phyloP scores from a whole-genome alignment of 2,113 vertebrate genomes.

The Dinomys branickii region DNA sequence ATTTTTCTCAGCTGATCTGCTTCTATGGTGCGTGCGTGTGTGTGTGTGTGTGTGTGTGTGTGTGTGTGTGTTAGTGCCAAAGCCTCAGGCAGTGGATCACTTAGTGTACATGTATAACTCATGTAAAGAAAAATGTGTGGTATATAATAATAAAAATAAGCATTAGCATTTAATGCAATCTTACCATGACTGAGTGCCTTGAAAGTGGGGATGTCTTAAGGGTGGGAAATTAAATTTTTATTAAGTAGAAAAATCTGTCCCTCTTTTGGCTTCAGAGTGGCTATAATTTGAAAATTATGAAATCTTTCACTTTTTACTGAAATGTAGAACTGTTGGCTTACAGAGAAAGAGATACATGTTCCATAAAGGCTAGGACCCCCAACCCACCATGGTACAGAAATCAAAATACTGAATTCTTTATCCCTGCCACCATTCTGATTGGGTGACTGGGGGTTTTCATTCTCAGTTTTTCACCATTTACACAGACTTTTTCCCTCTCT shows the following conservation, averaged over 20 bases:
- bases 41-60: not conserved
- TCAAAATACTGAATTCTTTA: constrained; percentile 2
- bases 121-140: not conserved
- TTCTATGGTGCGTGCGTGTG: constrained; percentile 43
- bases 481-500: not conserved
- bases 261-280: constrained; percentile 28
- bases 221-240: constrained; percentile 51
- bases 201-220: constrained; percentile 8
- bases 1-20: constrained; percentile 67
- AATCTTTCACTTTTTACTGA: constrained; percentile 30
- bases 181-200: constrained; percentile 20
- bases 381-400: not conserved
- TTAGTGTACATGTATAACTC: constrained; percentile 53
- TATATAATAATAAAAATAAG: constrained; percentile 63
- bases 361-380: not conserved
- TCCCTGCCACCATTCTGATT: not conserved
- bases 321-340: constrained; percentile 18
- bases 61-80: constrained; percentile 48
- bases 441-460: not conserved
- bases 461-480: constrained; percentile 2
- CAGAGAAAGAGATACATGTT: constrained; percentile 5
- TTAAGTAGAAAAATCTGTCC: constrained; percentile 33
- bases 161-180: constrained; percentile 47
- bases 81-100: constrained; percentile 51
- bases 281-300: constrained; percentile 38